Conservation (phyloP, 2,113 vertebrate species). For the Peromyscus leucopus region DNA sequence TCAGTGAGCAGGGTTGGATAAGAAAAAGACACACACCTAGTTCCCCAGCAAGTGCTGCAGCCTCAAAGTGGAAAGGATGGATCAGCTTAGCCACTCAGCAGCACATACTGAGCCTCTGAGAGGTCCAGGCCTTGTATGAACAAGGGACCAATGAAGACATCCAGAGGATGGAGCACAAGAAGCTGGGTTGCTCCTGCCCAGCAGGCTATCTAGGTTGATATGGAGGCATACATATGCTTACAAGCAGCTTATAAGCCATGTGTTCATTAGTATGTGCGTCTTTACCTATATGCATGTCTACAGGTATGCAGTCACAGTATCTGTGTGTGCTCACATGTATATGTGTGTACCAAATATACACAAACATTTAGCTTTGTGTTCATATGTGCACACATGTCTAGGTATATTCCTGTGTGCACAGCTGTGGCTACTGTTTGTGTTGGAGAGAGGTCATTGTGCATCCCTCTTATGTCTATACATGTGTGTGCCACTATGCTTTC, state of each 20-base stretch:
- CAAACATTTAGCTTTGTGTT: neutral
- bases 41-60: neutral
- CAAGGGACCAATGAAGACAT: neutral
- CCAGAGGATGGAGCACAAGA: too few relatives aligned
- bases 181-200: neutral
- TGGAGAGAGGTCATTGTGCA: neutral
- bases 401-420: too few relatives aligned
- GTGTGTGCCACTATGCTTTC: neutral
- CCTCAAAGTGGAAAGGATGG: accelerated
- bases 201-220: neutral
- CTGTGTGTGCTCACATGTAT: too few relatives aligned
- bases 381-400: neutral
- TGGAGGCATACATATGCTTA: too few relatives aligned
- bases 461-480: neutral
- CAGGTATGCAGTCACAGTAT: neutral
- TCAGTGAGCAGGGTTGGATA: neutral
- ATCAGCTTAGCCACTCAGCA: neutral
- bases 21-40: too few relatives aligned
- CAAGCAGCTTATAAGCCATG: too few relatives aligned
- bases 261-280: neutral
- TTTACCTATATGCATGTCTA: neutral
- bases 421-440: neutral
- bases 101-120: neutral
- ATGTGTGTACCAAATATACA: neutral
- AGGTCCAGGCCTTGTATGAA: too few relatives aligned